These are phyloP conservation scores for Torymus auratus DNA, from an alignment of 2,888 invertebrate genomes.

Conservation along the genomic window DNA sequence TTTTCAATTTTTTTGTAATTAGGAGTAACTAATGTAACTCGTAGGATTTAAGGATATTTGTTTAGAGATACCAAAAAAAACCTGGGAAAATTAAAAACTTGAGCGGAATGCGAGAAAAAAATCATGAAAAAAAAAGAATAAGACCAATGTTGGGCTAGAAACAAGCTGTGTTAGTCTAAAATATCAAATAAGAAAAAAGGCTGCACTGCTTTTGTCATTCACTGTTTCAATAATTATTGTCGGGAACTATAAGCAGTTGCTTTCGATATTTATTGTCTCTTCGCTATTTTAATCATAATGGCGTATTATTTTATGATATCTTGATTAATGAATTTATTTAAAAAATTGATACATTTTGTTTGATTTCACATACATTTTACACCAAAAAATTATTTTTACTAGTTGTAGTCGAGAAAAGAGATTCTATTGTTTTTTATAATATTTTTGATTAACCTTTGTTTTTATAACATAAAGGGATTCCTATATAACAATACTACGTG, in stretches of 20 bases:
- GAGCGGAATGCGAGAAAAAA: slow-evolving; percentile 41
- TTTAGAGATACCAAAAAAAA: slow-evolving; percentile 25
- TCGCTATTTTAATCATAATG: no score
- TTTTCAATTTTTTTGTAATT: slow-evolving; percentile 44
- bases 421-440: no score
- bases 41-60: slow-evolving; percentile 32
- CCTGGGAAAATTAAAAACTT: slow-evolving; percentile 6
- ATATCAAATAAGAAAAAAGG: slow-evolving; percentile 17
- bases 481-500: neutral
- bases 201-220: slow-evolving; percentile 9
- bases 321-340: neutral
- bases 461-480: no score
- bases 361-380: no score
- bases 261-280: no score
- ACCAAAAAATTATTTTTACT: no score
- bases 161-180: neutral
- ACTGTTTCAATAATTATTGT: neutral
- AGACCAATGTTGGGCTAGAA: no score
- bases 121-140: neutral
- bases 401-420: no score
- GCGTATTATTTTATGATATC: neutral
- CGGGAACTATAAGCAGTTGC: slow-evolving; percentile 2
- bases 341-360: no score
- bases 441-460: no score
- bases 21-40: slow-evolving; percentile 23